Base-by-base conservation (phyloP, 2,888 invertebrate species). In the Sesia apiformis region DNA sequence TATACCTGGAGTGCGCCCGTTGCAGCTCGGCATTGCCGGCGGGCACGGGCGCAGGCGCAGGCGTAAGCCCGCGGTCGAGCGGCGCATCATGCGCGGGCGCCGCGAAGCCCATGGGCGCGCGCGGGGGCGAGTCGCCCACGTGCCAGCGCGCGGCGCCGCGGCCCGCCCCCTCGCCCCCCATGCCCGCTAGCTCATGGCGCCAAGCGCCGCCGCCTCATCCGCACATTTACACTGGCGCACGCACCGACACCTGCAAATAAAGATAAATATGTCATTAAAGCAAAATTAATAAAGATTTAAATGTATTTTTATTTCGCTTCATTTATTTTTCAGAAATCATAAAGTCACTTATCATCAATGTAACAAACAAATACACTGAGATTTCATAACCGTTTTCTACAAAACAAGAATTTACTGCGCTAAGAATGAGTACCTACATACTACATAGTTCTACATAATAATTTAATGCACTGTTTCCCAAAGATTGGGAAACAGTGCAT, bases 1-100 rank as follows among this genome's bases (percentile, higher is more conserved):
- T 43, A 43, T 43, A 89, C 90, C 90, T 92, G 85, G 92, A 92
- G 90, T 95, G 93, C 85, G 93, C 92, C 85, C 93, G 92, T 88
- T 94, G 93, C 74, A 93, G 87, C 76, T 90, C 91, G 56, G 74
- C 78, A 63, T 69, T 60, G 67, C 65, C 61, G 74, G 72, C 70
- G 72, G 84, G 85, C 79, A 85, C 84, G 77, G 90, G 87, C 86
- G 89, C 80, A 61, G 81, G 83, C 77, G 75, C 76, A 58, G 82
- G 81, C 76, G 77, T 78, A 64, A 76, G 69, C 63, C 76, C 81
- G 62, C 91, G 85, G 71, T 91, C 91, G 78, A 91, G 91, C 74
- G 89, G 90, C 85, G 91, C 91, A 76, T 91, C 91, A 62, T 85
- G 87, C 78, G 90, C 90, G 79, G 90, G 84, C 83, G 85, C 82